Base-by-base conservation (phyloP, 2,113 vertebrate genomes). In the Catagonus wagneri region DNA sequence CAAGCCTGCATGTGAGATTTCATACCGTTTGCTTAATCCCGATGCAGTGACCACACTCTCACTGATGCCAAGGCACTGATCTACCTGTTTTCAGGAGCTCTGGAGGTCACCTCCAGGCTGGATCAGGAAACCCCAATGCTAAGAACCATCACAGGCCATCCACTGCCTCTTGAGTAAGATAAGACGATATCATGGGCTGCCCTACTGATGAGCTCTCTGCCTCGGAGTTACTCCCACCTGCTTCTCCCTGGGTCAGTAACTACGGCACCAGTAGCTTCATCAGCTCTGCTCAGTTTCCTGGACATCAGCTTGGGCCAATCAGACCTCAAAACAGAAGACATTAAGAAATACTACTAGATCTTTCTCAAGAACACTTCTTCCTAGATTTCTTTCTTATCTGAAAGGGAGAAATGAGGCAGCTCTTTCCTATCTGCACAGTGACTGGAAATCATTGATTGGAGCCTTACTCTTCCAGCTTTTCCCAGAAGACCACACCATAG, bases 1-100 rank as follows among this genome's bases (percentile, higher is more conserved):
- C 23, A 29, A 54, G 22, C 15, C 3, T 12, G 5, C 4, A 0
- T n/a, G 27, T 22, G 60, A 83, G 20, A 44, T 4, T 44, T 6
- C n/a, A 27, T 23, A 66, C 1, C 20, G 17, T 14, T 10, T 54
- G 7, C 84, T 69, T 44, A 25, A 34, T 8, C 12, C 20, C 56
- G 13, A n/a, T 4, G 22, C 27, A 13, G 3, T 61, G 66, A 76
- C 27, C 69, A 9, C 20, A 14, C 25, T 32, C 16, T 66, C 23
- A 13, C 0, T 19, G 50, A 54, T 63, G 11, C 74, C 32, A 32
- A 29, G 4, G 10, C 10, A 72, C 61, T 52, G 5, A 11, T 60
- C 13, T 36, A 20, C 29, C 9, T 71, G 50, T n/a, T 79, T 56
- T 79, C 8, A 87, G 69, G 25, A 16, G 4, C 39, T 52, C 19